phyloP scores from a whole-genome alignment of 1,140 invertebrate species.

The Nephila pilipes region DNA sequence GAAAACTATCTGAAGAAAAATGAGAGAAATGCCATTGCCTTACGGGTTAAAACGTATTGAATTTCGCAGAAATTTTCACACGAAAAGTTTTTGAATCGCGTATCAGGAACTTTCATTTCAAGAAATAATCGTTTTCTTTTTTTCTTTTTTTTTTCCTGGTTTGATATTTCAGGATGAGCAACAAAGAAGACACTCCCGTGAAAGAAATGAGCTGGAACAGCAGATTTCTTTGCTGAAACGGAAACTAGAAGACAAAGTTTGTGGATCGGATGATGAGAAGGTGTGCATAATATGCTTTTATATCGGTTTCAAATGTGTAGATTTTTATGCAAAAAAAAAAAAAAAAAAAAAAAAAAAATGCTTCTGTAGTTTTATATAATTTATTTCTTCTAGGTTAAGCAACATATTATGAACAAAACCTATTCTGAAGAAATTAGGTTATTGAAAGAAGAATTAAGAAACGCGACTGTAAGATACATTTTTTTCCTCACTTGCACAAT shows the following conservation, averaged over 20 bases:
- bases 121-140: too few species aligned
- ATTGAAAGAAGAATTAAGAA: conserved; percentile 60
- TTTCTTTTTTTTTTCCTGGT: too few species aligned
- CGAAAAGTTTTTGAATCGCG: too few species aligned
- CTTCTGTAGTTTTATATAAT: background rate
- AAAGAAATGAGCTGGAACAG: conserved; percentile 46
- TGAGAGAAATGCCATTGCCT: too few species aligned
- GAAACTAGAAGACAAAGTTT: conserved; percentile 60
- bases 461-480: background rate
- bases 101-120: too few species aligned
- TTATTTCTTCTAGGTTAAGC: conserved; percentile 52
- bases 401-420: conserved; percentile 54
- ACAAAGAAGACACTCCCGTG: background rate
- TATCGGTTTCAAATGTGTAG: too few species aligned
- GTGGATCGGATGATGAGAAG: conserved; percentile 67
- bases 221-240: conserved; percentile 54
- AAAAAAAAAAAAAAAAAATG: too few species aligned
- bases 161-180: conserved; percentile 31
- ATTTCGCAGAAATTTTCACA: too few species aligned
- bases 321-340: background rate
- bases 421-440: conserved; percentile 61
- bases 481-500: background rate
- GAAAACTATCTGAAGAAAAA: too few species aligned
- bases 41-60: too few species aligned
- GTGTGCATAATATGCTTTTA: background rate